Evolutionary conservation across 2,113 vertebrate species (phyloP).

Genomic region (Corydoras sp.): DNA sequence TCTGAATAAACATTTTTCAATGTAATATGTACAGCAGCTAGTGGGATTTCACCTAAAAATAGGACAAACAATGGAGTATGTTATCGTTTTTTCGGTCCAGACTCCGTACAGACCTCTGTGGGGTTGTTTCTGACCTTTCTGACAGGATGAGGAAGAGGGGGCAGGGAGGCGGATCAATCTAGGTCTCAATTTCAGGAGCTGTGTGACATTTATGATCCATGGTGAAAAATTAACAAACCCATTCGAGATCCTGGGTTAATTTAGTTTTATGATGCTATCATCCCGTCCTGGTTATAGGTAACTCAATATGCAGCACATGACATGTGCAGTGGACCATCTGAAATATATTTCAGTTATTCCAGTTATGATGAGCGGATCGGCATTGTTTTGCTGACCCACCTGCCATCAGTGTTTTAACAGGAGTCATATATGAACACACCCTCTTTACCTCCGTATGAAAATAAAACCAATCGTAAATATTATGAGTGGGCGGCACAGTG

Average conservation of each 20-base stretch:
- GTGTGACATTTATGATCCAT: slow-evolving; percentile 20
- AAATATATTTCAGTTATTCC: slow-evolving; percentile 32
- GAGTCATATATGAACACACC: neutral
- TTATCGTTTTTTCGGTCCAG: too few relatives aligned
- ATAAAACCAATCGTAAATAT: too few relatives aligned
- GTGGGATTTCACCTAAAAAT: too few relatives aligned
- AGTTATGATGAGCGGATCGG: slow-evolving; percentile 8
- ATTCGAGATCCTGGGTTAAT: neutral
- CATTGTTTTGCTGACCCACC: slow-evolving; percentile 25
- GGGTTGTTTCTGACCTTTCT: neutral
- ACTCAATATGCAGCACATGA: neutral
- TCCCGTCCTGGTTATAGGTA: neutral
- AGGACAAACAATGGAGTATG: too few relatives aligned
- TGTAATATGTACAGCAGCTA: too few relatives aligned
- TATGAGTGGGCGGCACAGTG: too few relatives aligned
- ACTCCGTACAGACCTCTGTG: neutral
- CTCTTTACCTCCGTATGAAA: too few relatives aligned
- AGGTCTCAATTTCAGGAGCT: slow-evolving; percentile 9
- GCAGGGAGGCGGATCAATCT: slow-evolving; percentile 8
- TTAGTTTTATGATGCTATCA: neutral
- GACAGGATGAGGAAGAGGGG: neutral
- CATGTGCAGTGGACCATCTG: neutral
- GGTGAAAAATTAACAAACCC: slow-evolving; percentile 2
- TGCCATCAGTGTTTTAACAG: slow-evolving; percentile 22
- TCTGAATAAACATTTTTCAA: neutral